Evolutionary conservation across 2,113 vertebrate genomes (phyloP).

Genomic region (Tenebrosternarchus preto): DNA sequence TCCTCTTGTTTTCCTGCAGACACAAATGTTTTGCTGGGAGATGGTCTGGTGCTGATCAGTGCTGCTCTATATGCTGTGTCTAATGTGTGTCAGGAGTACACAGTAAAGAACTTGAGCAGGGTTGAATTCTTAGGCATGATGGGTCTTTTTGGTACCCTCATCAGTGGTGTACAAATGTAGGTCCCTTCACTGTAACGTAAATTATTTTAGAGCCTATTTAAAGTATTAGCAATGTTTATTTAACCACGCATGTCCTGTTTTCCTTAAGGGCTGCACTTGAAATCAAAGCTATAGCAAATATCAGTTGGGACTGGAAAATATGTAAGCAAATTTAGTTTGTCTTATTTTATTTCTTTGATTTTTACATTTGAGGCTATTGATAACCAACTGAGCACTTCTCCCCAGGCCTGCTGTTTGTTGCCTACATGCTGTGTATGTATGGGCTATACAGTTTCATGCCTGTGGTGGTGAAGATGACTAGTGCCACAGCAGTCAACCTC

Average conservation of each 20-base stretch:
- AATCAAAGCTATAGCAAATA: constrained; percentile 70
- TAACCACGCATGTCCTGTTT: background rate
- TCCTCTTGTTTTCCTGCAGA: constrained; percentile 68
- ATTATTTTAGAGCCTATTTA: background rate
- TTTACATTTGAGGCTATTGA: background rate
- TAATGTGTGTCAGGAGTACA: constrained; percentile 92
- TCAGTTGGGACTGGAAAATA: constrained; percentile 80
- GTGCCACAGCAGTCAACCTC: constrained; percentile 91
- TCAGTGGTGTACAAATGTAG: constrained; percentile 94
- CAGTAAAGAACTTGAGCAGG: constrained; percentile 92
- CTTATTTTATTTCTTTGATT: background rate
- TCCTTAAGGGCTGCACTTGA: constrained; percentile 81
- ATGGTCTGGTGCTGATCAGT: constrained; percentile 87
- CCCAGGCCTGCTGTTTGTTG: constrained; percentile 80
- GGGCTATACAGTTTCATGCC: constrained; percentile 95
- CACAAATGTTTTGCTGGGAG: constrained; percentile 83
- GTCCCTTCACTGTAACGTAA: constrained; percentile 48
- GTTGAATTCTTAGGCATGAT: constrained; percentile 96
- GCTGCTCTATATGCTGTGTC: constrained; percentile 90
- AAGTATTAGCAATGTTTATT: background rate
- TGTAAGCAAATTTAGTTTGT: constrained; percentile 71
- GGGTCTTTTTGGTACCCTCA: constrained; percentile 90
- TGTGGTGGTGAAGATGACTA: constrained; percentile 85
- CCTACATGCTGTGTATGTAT: constrained; percentile 89
- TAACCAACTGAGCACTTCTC: constrained; percentile 13